Base-by-base conservation (phyloP, 2,113 vertebrate genomes). In the Pteruthius melanotis region DNA sequence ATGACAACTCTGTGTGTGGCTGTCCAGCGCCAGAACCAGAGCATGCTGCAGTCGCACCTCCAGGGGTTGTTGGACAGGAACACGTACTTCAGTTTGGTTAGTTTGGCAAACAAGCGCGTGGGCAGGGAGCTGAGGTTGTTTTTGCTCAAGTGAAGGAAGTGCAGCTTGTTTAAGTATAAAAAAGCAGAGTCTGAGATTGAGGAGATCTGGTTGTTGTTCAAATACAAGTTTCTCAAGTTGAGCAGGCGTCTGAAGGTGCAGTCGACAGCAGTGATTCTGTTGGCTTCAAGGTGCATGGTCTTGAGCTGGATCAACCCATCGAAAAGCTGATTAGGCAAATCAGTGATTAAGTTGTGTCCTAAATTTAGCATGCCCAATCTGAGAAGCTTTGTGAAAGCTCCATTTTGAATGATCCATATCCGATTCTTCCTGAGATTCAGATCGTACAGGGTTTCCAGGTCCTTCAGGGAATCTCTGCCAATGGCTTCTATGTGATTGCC, bases 301-400 rank as follows among this genome's bases (percentile, higher is more conserved):
- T 79, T 95, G 78, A 97, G 93, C 81, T 93, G 96, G 81, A 87
- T 96, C 92, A 98, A 87, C 50, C 91, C 93, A 0, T 88, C 20
- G 19, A 98, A 98, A 97, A 98, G 96, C 94, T 93, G 94, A 96
- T 97, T 97, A 98, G 95, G 93, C 94, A 98, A 93, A 94, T 97
- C 93, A 37, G 95, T 75, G 18, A 98, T 94, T 78, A 91, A 93
- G 77, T 97, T 96, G 79, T 97, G 97, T 53, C 95, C 95, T 97
- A 98, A 97, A 97, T 98, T 97, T 95, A 98, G 94, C 66, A 81
- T 49, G 14, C 66, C 90, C 91, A 97, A 23, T 53, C 94, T 94
- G 76, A 89, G 94, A 15, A 98, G 97, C 95, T 91, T 94, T 88
- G 86, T 26, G 15, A 98, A 97, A 45, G 97, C 96, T 1, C 97